phyloP scores from a whole-genome alignment of 2,113 vertebrate species.

The Alaudala cheleensis region DNA sequence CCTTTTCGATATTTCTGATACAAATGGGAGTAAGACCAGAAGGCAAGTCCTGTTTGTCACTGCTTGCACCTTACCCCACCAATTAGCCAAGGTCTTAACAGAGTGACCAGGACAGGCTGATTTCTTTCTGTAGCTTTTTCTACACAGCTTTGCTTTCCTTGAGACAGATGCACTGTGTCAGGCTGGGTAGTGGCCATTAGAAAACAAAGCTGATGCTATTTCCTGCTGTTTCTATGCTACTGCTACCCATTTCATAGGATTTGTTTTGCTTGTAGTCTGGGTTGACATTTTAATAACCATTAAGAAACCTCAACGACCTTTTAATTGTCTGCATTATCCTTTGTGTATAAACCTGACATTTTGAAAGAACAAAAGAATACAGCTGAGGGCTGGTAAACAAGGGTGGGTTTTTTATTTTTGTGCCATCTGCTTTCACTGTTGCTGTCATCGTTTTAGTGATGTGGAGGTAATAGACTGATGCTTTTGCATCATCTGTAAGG shows the following conservation, averaged over 20 bases:
- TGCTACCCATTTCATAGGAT: background rate
- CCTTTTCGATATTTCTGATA: accelerated
- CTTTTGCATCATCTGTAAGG: background rate
- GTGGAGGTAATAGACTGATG: background rate
- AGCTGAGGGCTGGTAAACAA: background rate
- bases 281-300: slow-evolving; percentile 46
- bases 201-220: background rate
- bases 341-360: slow-evolving; percentile 36
- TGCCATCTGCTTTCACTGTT: background rate
- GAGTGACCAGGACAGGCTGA: background rate
- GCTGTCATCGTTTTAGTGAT: background rate
- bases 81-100: background rate
- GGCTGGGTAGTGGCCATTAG: background rate
- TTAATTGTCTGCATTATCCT: slow-evolving; percentile 21
- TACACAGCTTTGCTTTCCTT: background rate
- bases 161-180: background rate
- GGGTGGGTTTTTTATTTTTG: background rate
- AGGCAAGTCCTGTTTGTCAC: background rate
- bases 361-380: slow-evolving; percentile 1
- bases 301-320: slow-evolving; percentile 13
- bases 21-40: background rate
- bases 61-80: background rate
- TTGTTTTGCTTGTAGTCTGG: background rate
- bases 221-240: background rate
- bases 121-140: background rate